phyloP scores from a whole-genome alignment of 2,888 invertebrate species.

The Oxyteleia sp. region DNA sequence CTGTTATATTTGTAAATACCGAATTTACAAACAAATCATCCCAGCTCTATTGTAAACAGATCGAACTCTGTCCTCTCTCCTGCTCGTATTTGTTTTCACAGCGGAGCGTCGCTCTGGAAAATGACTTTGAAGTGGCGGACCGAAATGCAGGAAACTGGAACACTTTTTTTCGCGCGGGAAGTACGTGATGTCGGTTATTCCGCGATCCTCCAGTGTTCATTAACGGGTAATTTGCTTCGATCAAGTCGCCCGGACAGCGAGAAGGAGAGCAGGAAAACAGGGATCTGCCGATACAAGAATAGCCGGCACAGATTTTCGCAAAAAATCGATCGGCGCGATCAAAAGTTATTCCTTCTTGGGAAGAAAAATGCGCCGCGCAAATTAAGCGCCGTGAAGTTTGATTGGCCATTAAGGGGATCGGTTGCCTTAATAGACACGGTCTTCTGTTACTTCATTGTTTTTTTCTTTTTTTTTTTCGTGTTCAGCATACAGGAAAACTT shows the following conservation, averaged over 20 bases:
- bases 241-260: slow-evolving; percentile 39
- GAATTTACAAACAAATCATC: background rate
- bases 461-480: too few relatives aligned
- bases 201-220: slow-evolving; percentile 50
- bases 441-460: too few relatives aligned
- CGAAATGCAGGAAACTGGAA: slow-evolving; percentile 48
- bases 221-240: slow-evolving; percentile 60
- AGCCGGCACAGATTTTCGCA: slow-evolving; percentile 50
- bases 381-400: slow-evolving; percentile 48
- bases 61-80: background rate
- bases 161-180: slow-evolving; percentile 34
- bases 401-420: slow-evolving; percentile 37
- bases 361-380: slow-evolving; percentile 43
- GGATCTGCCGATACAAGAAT: slow-evolving; percentile 20
- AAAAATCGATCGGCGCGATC: slow-evolving; percentile 59
- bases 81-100: background rate
- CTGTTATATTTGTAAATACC: background rate
- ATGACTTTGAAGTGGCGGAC: slow-evolving; percentile 29
- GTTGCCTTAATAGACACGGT: slow-evolving; percentile 21
- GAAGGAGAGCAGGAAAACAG: slow-evolving; percentile 56
- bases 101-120: slow-evolving; percentile 10
- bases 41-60: background rate
- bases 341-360: slow-evolving; percentile 54
- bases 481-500: too few relatives aligned
- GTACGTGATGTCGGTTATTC: slow-evolving; percentile 54